Percentiles rank a stretch among this genome's conserved stretches.
phyloP scores from a whole-genome alignment of 2,797 vertebrate genomes.

The Australoheros facetus region DNA sequence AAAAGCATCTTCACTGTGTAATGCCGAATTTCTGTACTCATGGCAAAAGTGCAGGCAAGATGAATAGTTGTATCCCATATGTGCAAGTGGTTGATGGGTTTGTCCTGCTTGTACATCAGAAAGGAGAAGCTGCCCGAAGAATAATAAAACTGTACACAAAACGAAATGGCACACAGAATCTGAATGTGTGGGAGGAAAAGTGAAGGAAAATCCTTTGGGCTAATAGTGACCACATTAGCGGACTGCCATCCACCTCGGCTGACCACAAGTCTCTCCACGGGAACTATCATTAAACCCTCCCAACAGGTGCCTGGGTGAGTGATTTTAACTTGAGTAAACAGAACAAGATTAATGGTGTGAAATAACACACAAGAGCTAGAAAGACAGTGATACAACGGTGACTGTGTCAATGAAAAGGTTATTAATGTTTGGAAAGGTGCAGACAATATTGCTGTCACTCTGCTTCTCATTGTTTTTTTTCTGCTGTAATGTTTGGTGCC shows the following conservation, averaged over 20 bases:
- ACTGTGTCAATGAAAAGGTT: conserved; percentile 59
- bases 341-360: conserved; percentile 75
- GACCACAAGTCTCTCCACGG: conserved; percentile 41
- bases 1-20: conserved; percentile 24
- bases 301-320: conserved; percentile 72
- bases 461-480: conserved; percentile 1
- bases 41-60: conserved; percentile 33
- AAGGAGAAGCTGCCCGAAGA: neutral
- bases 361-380: conserved; percentile 57
- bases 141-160: neutral
- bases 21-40: conserved; percentile 43
- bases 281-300: conserved; percentile 72
- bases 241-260: conserved; percentile 27
- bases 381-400: conserved; percentile 39
- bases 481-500: neutral
- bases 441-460: conserved; percentile 15
- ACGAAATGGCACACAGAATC: neutral
- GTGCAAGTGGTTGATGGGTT: conserved; percentile 17
- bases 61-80: conserved; percentile 32
- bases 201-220: conserved; percentile 23
- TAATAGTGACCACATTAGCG: conserved; percentile 50
- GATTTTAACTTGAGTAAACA: conserved; percentile 78
- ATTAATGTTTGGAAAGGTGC: conserved; percentile 49
- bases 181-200: conserved; percentile 14
- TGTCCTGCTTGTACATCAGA: conserved; percentile 6